A percentile compares a stretch with the other conserved stretches of the same genome.
These are phyloP conservation scores for Chloropsis hardwickii DNA, from an alignment of 2,113 vertebrate species.

Conservation along the genomic window DNA sequence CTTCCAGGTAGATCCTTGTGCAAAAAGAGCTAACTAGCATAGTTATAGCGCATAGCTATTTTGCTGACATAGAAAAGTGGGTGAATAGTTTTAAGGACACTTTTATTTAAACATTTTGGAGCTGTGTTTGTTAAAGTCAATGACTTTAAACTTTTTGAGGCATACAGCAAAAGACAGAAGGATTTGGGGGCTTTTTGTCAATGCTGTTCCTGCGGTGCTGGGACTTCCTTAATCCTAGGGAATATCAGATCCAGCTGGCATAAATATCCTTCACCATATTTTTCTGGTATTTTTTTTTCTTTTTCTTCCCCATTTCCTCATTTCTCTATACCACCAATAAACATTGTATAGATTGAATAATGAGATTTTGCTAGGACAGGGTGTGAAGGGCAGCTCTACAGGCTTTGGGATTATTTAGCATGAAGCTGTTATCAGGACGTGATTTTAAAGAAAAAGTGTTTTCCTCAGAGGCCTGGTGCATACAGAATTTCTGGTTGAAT, in stretches of 20 bases:
- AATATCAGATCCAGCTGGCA: background rate
- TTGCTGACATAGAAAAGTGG: background rate
- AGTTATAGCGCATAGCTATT: background rate
- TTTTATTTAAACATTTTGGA: background rate
- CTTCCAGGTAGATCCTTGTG: background rate
- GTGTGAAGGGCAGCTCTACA: background rate
- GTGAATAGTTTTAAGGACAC: background rate
- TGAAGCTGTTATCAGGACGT: conserved; percentile 47
- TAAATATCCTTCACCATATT: background rate
- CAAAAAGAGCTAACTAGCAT: background rate
- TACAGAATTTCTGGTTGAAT: conserved; percentile 1
- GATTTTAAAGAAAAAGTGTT: background rate
- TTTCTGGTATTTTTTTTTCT: no score
- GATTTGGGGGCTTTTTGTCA: background rate
- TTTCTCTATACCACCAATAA: background rate
- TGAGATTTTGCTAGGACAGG: background rate
- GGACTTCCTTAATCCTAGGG: background rate
- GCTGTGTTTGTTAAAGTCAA: background rate
- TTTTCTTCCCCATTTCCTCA: background rate
- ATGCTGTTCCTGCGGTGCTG: background rate
- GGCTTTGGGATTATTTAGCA: conserved; percentile 1
- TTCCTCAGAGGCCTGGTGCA: background rate
- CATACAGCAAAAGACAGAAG: background rate
- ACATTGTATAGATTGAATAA: background rate
- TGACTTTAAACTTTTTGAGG: background rate